Percentiles rank a stretch among this genome's conserved stretches.
These are phyloP conservation scores for Bufo gargarizans DNA, from an alignment of 2,113 vertebrate species.

Conservation along the genomic window DNA sequence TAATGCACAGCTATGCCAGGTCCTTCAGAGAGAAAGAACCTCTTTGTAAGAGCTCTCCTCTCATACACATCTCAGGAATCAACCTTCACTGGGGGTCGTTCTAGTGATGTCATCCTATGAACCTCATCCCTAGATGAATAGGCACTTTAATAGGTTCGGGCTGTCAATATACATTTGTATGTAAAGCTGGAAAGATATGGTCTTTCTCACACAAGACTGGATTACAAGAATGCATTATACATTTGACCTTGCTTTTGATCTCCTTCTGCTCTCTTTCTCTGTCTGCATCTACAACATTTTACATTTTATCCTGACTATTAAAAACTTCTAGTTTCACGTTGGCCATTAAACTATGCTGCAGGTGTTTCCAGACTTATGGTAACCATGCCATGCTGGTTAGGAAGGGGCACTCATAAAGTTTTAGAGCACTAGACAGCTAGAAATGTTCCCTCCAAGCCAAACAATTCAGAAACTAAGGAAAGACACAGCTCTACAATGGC, in stretches of 20 bases:
- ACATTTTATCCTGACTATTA: constrained; percentile 12
- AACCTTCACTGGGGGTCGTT: not conserved
- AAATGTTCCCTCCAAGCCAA: not conserved
- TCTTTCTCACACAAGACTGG: constrained; percentile 16
- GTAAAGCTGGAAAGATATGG: constrained; percentile 1
- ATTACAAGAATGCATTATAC: not conserved
- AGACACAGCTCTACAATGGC: not conserved
- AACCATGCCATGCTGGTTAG: not conserved
- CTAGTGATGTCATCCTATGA: not conserved
- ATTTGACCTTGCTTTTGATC: constrained; percentile 21
- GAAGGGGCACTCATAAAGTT: not conserved
- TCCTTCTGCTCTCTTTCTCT: not conserved
- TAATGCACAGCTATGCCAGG: not conserved
- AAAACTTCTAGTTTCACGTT: constrained; percentile 13
- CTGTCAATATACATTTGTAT: constrained; percentile 3
- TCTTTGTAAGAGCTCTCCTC: not conserved
- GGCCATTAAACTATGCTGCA: not conserved
- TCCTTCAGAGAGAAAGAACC: not conserved
- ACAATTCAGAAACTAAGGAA: not conserved
- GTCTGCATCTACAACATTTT: not conserved
- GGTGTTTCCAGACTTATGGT: constrained; percentile 14
- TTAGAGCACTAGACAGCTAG: not conserved
- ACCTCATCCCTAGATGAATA: not conserved
- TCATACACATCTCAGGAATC: not conserved
- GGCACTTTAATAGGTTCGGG: constrained; percentile 2